Conservation (phyloP, 1,140 invertebrate genomes). For the Aphaenogaster floridana region DNA sequence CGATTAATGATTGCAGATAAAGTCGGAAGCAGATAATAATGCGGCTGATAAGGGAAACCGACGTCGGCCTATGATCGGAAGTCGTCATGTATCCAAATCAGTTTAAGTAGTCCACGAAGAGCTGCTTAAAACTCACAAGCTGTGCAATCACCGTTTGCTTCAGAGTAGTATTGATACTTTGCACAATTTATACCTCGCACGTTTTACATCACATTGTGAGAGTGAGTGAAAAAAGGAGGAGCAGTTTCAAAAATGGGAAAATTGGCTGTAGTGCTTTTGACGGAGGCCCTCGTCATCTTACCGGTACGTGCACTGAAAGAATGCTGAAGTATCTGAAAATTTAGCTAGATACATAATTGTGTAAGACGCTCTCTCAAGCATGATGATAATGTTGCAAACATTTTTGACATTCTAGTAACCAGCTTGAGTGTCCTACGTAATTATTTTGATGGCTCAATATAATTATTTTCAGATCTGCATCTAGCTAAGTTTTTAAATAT, state of each 20-base stretch:
- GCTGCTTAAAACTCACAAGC: background rate
- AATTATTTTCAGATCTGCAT: too few species aligned
- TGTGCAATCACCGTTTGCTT: background rate
- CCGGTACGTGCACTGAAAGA: background rate
- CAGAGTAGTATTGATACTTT: background rate
- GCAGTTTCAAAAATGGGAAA: conserved; percentile 12
- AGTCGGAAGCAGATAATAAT: conserved; percentile 58
- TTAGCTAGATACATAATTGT: too few species aligned
- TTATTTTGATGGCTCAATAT: too few species aligned
- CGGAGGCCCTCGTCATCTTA: background rate
- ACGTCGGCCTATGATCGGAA: conserved; percentile 19
- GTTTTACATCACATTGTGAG: background rate
- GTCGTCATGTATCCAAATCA: conserved; percentile 38
- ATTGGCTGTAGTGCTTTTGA: background rate
- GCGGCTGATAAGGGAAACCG: conserved; percentile 41
- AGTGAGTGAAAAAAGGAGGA: background rate
- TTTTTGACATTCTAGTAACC: too few species aligned
- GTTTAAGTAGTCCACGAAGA: conserved; percentile 29
- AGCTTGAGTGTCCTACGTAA: too few species aligned
- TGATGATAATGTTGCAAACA: too few species aligned
- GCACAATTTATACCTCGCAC: background rate
- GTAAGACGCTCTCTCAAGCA: too few species aligned
- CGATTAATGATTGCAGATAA: conserved; percentile 52
- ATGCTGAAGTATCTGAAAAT: too few species aligned
- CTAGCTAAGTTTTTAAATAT: too few species aligned